These are phyloP conservation scores for Ictalurus punctatus DNA, from an alignment of 2,113 vertebrate genomes.

Conservation along the genomic window DNA sequence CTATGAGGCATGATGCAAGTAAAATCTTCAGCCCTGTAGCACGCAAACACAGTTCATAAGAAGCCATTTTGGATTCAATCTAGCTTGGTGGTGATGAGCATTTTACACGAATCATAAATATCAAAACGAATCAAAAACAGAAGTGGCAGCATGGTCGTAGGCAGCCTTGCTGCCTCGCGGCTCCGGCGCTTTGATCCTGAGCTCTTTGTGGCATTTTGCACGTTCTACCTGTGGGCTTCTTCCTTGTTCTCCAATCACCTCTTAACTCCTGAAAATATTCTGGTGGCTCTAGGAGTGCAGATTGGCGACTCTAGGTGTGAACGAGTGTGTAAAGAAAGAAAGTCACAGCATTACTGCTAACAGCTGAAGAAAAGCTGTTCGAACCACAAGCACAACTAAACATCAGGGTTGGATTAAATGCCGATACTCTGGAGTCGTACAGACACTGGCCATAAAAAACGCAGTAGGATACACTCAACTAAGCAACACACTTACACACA, in stretches of 20 bases:
- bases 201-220: background rate
- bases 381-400: background rate
- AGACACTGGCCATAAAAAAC: background rate
- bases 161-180: background rate
- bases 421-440: background rate
- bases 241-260: background rate
- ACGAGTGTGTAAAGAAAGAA: background rate
- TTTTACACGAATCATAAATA: background rate
- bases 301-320: background rate
- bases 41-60: background rate
- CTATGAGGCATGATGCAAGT: background rate
- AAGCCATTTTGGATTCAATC: background rate
- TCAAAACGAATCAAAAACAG: background rate
- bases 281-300: background rate
- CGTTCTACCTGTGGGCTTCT: background rate
- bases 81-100: background rate
- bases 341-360: background rate
- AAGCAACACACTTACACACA: background rate
- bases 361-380: background rate
- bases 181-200: background rate
- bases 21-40: background rate
- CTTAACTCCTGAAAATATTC: background rate
- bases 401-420: background rate
- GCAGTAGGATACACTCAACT: background rate
- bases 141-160: background rate